These are phyloP conservation scores for Eumacrocentrus americanus DNA, from an alignment of 2,888 invertebrate species.

Conservation along the genomic window DNA sequence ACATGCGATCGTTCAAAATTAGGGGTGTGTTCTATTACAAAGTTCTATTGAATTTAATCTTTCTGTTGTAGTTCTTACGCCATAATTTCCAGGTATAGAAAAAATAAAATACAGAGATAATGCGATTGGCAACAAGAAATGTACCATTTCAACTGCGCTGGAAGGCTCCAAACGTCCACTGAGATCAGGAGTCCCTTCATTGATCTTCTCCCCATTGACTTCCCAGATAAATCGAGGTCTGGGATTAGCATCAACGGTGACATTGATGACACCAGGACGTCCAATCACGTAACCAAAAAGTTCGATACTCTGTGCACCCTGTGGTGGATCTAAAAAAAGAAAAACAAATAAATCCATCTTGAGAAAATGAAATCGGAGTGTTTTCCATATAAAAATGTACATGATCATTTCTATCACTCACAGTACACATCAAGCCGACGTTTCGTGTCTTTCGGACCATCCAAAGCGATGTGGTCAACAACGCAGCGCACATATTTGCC, in stretches of 20 bases:
- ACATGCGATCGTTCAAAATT: slow-evolving; percentile 6
- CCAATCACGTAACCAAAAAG: slow-evolving; percentile 79
- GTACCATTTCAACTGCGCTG: slow-evolving; percentile 62
- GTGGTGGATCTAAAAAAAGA: slow-evolving; percentile 75
- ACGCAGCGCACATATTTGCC: slow-evolving; percentile 71
- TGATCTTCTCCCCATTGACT: slow-evolving; percentile 66
- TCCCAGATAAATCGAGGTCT: slow-evolving; percentile 74
- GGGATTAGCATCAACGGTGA: slow-evolving; percentile 77
- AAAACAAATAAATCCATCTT: no score
- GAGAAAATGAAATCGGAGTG: no score
- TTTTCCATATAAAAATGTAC: not conserved
- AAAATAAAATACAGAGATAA: not conserved
- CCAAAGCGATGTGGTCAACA: slow-evolving; percentile 71
- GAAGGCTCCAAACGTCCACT: slow-evolving; percentile 64
- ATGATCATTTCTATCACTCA: slow-evolving; percentile 58
- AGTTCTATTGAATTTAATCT: slow-evolving; percentile 43
- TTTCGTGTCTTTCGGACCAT: slow-evolving; percentile 54
- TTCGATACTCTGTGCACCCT: slow-evolving; percentile 65
- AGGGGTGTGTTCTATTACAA: slow-evolving; percentile 24
- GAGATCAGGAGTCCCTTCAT: slow-evolving; percentile 64
- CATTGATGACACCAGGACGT: slow-evolving; percentile 72
- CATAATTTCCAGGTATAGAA: not conserved
- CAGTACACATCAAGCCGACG: slow-evolving; percentile 67
- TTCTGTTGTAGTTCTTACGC: slow-evolving; percentile 31
- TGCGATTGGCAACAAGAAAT: slow-evolving; percentile 22